phyloP scores from a whole-genome alignment of 2,888 invertebrate species.

The Tetragonula carbonaria region DNA sequence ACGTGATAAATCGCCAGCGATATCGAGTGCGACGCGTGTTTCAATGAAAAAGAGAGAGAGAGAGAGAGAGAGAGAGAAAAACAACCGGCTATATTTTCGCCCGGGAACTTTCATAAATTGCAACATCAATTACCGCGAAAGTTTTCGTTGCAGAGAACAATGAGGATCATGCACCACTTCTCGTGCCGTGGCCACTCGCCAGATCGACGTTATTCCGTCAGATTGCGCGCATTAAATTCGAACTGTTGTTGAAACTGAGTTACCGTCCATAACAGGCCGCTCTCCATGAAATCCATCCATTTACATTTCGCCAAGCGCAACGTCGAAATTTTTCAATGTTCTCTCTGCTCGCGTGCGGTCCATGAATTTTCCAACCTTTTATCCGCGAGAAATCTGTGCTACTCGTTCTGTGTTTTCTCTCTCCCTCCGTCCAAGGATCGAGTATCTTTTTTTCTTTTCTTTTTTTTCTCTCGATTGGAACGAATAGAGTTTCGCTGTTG shows the following conservation, averaged over 20 bases:
- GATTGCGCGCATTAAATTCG: slow-evolving; percentile 3
- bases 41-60: neutral
- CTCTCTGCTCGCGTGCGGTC: too few species aligned
- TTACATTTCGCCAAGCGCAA: neutral
- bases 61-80: too few species aligned
- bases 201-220: slow-evolving; percentile 6
- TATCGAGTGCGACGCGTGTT: neutral
- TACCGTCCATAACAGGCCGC: slow-evolving; percentile 8
- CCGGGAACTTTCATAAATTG: slow-evolving; percentile 14
- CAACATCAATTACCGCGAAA: slow-evolving; percentile 17
- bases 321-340: neutral
- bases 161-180: neutral
- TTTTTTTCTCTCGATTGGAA: neutral
- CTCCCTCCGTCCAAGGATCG: neutral
- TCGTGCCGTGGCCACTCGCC: neutral
- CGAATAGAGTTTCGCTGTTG: neutral
- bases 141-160: slow-evolving; percentile 15
- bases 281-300: neutral
- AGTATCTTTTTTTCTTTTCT: neutral
- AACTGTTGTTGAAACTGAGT: neutral
- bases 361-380: neutral
- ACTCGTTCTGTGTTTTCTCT: neutral
- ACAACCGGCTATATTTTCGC: neutral
- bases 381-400: neutral
- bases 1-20: neutral